phyloP scores from a whole-genome alignment of 1,140 invertebrate genomes.

The Leptopilina clavipes region DNA sequence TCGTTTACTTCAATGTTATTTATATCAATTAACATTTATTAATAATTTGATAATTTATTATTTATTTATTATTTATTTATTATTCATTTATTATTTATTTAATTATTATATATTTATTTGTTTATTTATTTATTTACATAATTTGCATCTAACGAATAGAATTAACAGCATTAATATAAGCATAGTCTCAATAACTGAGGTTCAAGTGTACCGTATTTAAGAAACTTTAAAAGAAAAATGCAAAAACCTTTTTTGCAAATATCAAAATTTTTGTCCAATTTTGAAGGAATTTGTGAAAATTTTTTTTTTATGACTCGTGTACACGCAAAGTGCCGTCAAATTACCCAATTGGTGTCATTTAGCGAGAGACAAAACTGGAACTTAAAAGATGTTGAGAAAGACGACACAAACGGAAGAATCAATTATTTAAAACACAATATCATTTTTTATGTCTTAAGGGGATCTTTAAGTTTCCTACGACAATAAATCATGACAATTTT shows the following conservation, averaged over 20 bases:
- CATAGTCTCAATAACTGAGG: background rate
- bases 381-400: slow-evolving; percentile 43
- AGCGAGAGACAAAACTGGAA: slow-evolving; percentile 48
- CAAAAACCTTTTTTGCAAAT: slow-evolving; percentile 9
- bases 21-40: too few relatives aligned
- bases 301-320: slow-evolving; percentile 48
- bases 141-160: too few relatives aligned
- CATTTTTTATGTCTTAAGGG: background rate
- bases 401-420: slow-evolving; percentile 41
- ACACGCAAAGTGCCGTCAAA: slow-evolving; percentile 46
- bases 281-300: slow-evolving; percentile 21
- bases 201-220: slow-evolving; percentile 21
- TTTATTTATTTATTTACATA: too few relatives aligned
- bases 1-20: too few relatives aligned
- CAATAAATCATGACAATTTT: too few relatives aligned
- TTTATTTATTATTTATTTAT: too few relatives aligned
- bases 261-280: background rate
- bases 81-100: too few relatives aligned
- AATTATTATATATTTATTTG: too few relatives aligned
- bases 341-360: slow-evolving; percentile 54
- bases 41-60: too few relatives aligned
- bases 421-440: slow-evolving; percentile 61
- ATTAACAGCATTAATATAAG: too few relatives aligned
- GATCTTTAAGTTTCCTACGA: background rate
- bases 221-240: too few relatives aligned